A percentile compares a stretch with the other conserved stretches of the same genome.
phyloP scores from a whole-genome alignment of 2,797 vertebrate genomes.

The Balearica regulorum region DNA sequence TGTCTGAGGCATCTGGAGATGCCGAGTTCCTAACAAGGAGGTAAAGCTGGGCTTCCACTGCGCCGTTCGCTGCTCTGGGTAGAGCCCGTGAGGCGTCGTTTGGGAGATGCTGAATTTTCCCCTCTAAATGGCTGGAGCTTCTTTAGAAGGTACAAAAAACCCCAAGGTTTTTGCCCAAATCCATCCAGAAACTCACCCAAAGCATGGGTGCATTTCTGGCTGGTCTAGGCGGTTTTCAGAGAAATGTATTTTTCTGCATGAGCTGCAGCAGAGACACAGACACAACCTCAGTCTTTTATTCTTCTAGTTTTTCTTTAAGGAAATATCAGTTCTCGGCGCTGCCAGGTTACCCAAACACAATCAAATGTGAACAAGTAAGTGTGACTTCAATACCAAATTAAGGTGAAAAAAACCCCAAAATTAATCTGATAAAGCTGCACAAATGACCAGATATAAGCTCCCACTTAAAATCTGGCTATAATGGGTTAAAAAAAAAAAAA shows the following conservation, averaged over 20 bases:
- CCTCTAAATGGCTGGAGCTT: neutral
- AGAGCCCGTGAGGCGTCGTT: neutral
- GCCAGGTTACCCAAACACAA: neutral
- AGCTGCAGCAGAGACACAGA: neutral
- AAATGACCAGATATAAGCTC: neutral
- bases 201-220: neutral
- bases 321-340: neutral
- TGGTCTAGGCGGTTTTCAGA: neutral
- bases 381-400: neutral
- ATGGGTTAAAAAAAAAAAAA: neutral
- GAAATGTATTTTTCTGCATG: neutral
- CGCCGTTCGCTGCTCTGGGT: neutral
- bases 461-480: neutral
- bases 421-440: neutral
- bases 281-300: neutral
- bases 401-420: neutral
- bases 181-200: neutral
- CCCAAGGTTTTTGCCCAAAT: neutral
- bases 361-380: neutral
- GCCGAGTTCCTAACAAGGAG: neutral
- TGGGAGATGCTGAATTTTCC: neutral
- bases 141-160: neutral
- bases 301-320: neutral
- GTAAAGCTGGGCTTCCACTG: neutral
- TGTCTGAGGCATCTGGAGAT: neutral